Evolutionary conservation across 2,797 vertebrate genomes (phyloP).

Genomic region (Squalus acanthias): DNA sequence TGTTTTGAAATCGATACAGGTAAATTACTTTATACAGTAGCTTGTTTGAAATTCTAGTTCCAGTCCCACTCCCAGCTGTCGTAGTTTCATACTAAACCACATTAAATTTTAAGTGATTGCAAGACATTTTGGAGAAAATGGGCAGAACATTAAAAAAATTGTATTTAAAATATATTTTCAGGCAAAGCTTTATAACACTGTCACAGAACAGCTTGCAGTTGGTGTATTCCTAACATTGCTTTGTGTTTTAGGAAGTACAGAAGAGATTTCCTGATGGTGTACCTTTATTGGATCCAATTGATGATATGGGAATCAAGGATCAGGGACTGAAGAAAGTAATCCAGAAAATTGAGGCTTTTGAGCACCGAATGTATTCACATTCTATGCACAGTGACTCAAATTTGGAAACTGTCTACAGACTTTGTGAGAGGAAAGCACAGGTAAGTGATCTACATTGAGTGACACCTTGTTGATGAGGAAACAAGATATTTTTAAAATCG

Average conservation of each 20-base stretch:
- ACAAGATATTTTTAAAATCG: background rate
- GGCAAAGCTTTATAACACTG: background rate
- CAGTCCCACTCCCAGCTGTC: background rate
- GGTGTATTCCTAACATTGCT: background rate
- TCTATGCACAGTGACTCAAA: slow-evolving; percentile 86
- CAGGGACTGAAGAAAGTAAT: slow-evolving; percentile 88
- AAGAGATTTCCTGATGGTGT: slow-evolving; percentile 91
- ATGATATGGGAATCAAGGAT: slow-evolving; percentile 98
- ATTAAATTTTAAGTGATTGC: background rate
- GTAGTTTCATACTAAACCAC: background rate
- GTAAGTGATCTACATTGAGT: slow-evolving; percentile 55
- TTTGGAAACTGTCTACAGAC: slow-evolving; percentile 79
- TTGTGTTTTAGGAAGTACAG: slow-evolving; percentile 78
- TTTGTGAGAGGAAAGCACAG: slow-evolving; percentile 93
- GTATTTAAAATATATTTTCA: background rate
- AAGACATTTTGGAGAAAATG: background rate
- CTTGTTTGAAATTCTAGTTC: background rate
- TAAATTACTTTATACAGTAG: slow-evolving; percentile 47
- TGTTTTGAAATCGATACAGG: slow-evolving; percentile 91
- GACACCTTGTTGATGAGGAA: background rate
- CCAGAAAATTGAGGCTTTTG: slow-evolving; percentile 94
- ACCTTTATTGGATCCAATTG: slow-evolving; percentile 84
- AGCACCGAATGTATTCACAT: slow-evolving; percentile 96
- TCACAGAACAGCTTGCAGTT: background rate
- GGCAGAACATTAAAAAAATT: background rate